These are phyloP conservation scores for Camponotus floridanus DNA, from an alignment of 1,140 invertebrate genomes.

Conservation along the genomic window DNA sequence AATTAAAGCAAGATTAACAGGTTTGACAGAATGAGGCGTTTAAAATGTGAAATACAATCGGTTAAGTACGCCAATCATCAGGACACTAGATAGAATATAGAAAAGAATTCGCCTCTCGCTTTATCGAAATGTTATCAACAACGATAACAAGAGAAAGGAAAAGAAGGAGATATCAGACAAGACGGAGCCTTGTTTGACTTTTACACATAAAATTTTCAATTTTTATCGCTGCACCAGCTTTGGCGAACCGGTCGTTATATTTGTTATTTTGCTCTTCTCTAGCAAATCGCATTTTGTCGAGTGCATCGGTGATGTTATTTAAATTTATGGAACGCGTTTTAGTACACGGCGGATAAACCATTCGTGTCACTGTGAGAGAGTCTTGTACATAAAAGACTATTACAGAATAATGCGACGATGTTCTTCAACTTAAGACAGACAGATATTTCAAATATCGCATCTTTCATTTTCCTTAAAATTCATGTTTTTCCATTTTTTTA, in stretches of 20 bases:
- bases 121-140: conserved; percentile 53
- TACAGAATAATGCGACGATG: conserved; percentile 30
- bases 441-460: neutral
- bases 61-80: conserved; percentile 72
- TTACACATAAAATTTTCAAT: neutral
- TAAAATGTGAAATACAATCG: conserved; percentile 73
- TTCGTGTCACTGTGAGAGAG: conserved; percentile 1
- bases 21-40: conserved; percentile 72
- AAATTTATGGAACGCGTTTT: conserved; percentile 32
- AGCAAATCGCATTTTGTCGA: conserved; percentile 42
- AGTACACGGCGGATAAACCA: conserved; percentile 31
- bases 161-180: conserved; percentile 13
- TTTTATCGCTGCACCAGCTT: conserved; percentile 4
- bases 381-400: neutral
- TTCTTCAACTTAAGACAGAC: conserved; percentile 20
- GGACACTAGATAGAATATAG: conserved; percentile 46
- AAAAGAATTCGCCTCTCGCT: conserved; percentile 62
- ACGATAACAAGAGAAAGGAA: neutral
- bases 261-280: neutral
- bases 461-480: neutral
- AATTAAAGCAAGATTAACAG: conserved; percentile 46
- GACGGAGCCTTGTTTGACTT: neutral
- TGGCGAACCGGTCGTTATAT: conserved; percentile 4
- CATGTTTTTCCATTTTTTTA: neutral
- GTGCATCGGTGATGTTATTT: conserved; percentile 35